Base-by-base conservation (phyloP, 2,797 vertebrate species). In the Buceros bicornis region DNA sequence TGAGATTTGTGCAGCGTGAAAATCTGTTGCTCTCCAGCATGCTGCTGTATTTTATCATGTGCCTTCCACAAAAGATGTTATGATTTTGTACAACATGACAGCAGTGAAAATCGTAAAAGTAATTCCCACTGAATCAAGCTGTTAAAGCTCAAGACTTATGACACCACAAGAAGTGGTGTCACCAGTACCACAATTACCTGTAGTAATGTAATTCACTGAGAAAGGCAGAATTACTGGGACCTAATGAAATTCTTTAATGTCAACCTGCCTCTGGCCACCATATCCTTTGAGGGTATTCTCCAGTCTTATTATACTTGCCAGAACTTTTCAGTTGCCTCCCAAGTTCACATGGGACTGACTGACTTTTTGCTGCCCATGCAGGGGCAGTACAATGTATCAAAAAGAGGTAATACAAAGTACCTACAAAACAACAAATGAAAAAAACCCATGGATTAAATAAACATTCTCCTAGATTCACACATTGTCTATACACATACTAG, bases 301-400 rank as follows among this genome's bases (percentile, higher is more conserved):
- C 29, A 16, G 19, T 40, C 4, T 82, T 53, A 50, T 21, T 64
- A 65, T 54, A 37, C 7, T 43, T 72, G 29, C 4, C 5, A 48
- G 18, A 7, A 77, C 20, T 7, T 70, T 85, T 54, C 35, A 11
- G 8, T 40, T 82, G 57, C 35, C 91, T 88, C 43, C 28, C 6
- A 19, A 60, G 16, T 66, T 73, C 16, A 14, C 8, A 15, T 0
- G 0, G 11, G 37, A 40, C 37, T 40, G 37, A 40, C 37, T 40
- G 14, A 40, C 13, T 16, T 87, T 40, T 56, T 88, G 19, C 9
- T 78, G 31, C 14, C 37, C 2, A 4, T 51, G 5, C 28, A 56
- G 25, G 29, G 13, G 13, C 35, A 73, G 9, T 25, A 40, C 3
- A 47, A 61, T 73, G 8, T 47, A 43, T 66, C 56, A 70, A 61